Base-by-base conservation (phyloP, 23 tunicate species). In the Diplosoma virens region DNA sequence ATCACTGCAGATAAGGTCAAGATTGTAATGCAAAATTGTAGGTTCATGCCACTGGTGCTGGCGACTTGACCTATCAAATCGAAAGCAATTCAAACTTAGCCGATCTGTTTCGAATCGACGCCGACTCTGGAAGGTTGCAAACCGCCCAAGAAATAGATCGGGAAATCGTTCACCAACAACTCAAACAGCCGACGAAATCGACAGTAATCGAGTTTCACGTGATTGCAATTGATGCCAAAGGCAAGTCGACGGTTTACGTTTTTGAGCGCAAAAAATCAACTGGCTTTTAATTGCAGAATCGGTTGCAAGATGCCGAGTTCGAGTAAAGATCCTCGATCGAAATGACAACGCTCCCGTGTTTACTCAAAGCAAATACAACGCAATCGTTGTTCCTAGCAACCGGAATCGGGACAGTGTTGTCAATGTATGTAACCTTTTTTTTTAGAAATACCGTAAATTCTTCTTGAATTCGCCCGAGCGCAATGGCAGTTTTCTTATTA, bases 291-390 rank as follows among this genome's bases (percentile, higher is more conserved):
- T 79, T 64, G 32, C 50, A 83, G 87, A 81, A 26, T 46, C 22
- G 14, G 31, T 83, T 20, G 69, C 77, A 16, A 33, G 25, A 1
- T 37, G 70, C 27, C 17, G 30, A 36, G 85, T 86, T 14, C 26
- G 28, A 18, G 67, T 86, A 1, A 22, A 46, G 26, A 71, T 86
- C 55, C 9, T 21, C 9, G 93, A 86, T 54, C 85, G 71, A 25
- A 86, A 86, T 45, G 85, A 86, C 81, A 79, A 86, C 35, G 72
- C 82, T 2, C 94, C 94, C 1, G 27, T 53, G 1, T 86, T 86
- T 37, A 31, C 59, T 1, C 85, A 71, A 31, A 31, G n/a, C 4
- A 20, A 6, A 14, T 86, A 86, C 46, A 26, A 1, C 5, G 72
- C 76, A 0, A 65, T 56, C n/a, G 23, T 86, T 1, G 27, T 41